Evolutionary conservation across 2,888 invertebrate species (phyloP).

Genomic region (Zelleria hepariella): DNA sequence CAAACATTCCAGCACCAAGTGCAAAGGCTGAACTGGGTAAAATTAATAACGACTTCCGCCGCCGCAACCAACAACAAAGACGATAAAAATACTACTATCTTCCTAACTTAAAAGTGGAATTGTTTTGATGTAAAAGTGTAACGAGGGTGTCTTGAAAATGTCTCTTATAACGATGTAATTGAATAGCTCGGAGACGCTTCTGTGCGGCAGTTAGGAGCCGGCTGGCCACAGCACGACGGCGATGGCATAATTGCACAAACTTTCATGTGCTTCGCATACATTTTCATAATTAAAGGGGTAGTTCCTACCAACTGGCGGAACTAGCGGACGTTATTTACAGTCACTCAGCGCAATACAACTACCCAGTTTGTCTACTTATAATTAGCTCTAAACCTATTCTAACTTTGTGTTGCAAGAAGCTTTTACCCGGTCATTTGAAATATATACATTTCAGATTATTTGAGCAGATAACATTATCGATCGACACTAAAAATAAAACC

Average conservation of each 20-base stretch:
- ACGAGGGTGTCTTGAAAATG: conserved; percentile 45
- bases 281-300: conserved; percentile 69
- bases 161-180: conserved; percentile 47
- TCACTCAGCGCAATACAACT: conserved; percentile 40
- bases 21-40: not conserved
- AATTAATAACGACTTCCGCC: not conserved
- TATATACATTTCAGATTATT: not conserved
- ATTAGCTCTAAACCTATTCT: conserved; percentile 1
- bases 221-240: conserved; percentile 48
- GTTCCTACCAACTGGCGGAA: conserved; percentile 55
- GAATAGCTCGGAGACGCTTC: conserved; percentile 52
- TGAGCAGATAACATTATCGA: not conserved
- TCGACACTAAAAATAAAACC: not conserved
- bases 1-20: no score
- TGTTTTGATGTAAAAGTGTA: conserved; percentile 18
- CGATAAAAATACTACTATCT: not conserved
- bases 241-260: conserved; percentile 65
- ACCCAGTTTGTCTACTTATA: conserved; percentile 17
- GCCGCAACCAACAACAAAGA: not conserved
- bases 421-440: conserved; percentile 3
- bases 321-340: conserved; percentile 49
- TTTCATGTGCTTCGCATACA: conserved; percentile 70
- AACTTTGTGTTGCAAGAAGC: conserved; percentile 1
- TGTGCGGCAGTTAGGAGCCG: conserved; percentile 47
- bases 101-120: not conserved